Evolutionary conservation across 2,888 invertebrate species (phyloP).

Genomic region (Ophion ellenae): DNA sequence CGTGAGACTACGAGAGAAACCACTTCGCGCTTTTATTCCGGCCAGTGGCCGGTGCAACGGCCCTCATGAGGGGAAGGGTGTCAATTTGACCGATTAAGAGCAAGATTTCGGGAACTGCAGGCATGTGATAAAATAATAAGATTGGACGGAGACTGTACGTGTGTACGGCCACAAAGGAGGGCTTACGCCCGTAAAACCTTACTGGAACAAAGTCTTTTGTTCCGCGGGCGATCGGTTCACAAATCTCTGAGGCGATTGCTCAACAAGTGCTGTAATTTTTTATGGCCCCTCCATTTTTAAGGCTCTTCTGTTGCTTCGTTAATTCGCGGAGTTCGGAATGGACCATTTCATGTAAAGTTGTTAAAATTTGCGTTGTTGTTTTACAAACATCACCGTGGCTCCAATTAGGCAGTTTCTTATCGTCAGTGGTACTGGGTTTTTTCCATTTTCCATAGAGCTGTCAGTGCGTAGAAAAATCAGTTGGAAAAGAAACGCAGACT

Average conservation of each 20-base stretch:
- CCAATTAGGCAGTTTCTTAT: not conserved
- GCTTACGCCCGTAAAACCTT: constrained; percentile 1
- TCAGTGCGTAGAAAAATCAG: not conserved
- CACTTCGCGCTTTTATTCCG: no score
- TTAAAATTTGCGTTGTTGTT: no score
- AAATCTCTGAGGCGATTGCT: not conserved
- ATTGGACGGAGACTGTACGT: no score
- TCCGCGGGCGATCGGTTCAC: not conserved
- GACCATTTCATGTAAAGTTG: no score
- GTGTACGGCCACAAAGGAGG: no score
- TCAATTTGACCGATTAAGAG: no score
- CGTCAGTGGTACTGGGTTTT: not conserved
- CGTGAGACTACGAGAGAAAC: no score
- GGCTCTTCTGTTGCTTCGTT: not conserved
- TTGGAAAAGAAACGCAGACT: constrained; percentile 10
- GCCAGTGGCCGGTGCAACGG: no score
- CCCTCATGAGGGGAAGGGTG: no score
- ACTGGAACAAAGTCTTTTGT: no score
- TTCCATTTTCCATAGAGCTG: not conserved
- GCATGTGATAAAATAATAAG: no score
- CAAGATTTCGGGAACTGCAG: no score
- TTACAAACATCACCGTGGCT: not conserved
- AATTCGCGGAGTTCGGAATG: not conserved
- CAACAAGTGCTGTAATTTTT: not conserved
- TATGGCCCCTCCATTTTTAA: not conserved